Conservation (phyloP, 2,113 vertebrate genomes). For the Struthidea cinerea region DNA sequence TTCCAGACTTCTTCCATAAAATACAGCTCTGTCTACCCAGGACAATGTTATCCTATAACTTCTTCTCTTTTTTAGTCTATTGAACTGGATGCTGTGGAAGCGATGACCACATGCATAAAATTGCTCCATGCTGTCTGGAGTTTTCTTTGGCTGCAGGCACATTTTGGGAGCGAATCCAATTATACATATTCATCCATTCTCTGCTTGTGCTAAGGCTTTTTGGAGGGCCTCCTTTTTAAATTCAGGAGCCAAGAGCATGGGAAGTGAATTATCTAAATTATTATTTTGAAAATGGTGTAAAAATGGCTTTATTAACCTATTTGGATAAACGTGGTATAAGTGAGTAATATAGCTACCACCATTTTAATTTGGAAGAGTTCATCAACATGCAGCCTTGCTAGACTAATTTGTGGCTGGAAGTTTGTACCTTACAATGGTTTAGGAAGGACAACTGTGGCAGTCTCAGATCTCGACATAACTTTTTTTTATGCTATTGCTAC, state of each 20-base stretch:
- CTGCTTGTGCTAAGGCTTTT: neutral
- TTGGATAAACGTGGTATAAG: neutral
- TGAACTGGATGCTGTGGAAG: neutral
- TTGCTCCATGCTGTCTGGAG: neutral
- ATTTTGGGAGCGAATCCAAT: neutral
- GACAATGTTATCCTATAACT: neutral
- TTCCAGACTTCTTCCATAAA: neutral
- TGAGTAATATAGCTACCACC: neutral
- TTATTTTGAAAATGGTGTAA: neutral
- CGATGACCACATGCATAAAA: accelerated
- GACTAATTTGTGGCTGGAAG: neutral
- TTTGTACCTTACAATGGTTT: neutral
- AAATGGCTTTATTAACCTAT: neutral
- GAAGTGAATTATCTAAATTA: neutral
- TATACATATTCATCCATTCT: neutral
- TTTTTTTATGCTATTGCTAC: neutral
- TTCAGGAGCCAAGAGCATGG: neutral
- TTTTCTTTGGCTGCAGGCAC: neutral
- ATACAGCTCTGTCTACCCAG: neutral
- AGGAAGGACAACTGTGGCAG: neutral
- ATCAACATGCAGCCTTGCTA: neutral
- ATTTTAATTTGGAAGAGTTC: neutral
- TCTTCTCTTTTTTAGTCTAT: neutral
- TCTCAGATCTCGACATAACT: neutral
- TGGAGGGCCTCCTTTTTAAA: accelerated